Evolutionary conservation across 1,140 invertebrate species (phyloP).

Genomic region (Hirudo medicinalis): DNA sequence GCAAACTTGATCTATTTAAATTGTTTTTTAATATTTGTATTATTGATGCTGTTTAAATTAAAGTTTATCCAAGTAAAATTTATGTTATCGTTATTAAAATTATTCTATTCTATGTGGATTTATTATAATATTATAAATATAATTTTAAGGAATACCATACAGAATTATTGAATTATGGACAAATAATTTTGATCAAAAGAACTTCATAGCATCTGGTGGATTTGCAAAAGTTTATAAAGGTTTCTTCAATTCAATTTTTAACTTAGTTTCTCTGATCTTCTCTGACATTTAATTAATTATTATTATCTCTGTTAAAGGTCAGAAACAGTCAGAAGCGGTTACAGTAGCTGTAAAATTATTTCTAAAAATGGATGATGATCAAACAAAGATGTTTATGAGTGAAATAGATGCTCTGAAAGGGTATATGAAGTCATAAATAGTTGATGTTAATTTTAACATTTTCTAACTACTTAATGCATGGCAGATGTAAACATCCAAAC

Average conservation of each 20-base stretch:
- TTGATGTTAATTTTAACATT: not conserved
- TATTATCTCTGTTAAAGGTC: not conserved
- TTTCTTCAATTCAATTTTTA: not conserved
- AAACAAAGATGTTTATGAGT: not conserved
- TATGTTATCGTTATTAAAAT: too few species aligned
- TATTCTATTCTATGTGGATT: too few species aligned
- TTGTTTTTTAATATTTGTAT: not conserved
- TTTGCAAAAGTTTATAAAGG: slow-evolving; percentile 9
- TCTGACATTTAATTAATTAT: not conserved
- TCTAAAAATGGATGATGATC: not conserved
- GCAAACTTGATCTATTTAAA: not conserved
- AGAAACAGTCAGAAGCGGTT: not conserved
- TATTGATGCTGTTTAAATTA: not conserved
- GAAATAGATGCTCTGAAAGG: not conserved
- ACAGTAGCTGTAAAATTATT: not conserved
- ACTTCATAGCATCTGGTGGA: slow-evolving; percentile 2
- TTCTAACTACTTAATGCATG: not conserved
- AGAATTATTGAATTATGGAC: not conserved
- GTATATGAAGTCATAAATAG: not conserved
- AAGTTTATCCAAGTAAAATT: too few species aligned
- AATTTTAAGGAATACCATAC: not conserved
- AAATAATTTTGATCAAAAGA: slow-evolving; percentile 11
- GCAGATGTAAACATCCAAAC: not conserved
- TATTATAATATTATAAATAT: not conserved
- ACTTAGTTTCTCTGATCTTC: not conserved